Base-by-base conservation (phyloP, 2,797 vertebrate genomes). In the Protosalanx chinensis region DNA sequence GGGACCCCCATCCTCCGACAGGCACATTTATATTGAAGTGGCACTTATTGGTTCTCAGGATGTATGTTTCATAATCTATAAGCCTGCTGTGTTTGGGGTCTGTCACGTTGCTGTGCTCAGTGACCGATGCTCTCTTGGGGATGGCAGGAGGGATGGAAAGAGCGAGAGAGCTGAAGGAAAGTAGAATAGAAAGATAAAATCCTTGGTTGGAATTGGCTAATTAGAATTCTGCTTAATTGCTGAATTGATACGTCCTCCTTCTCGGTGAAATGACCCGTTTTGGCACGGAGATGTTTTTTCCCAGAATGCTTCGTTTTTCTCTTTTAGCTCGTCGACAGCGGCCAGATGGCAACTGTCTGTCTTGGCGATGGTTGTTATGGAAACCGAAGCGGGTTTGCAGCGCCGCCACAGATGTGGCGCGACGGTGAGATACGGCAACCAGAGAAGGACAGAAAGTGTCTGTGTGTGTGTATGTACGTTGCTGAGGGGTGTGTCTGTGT, bases 341-440 rank as follows among this genome's bases (percentile, higher is more conserved):
- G 67, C 62, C 81, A 79, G 76, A 77, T 87, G 67, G 81, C 70
- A 53, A 78, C 76, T 72, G 76, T 77, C 77, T 18, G 51, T 80
- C 82, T 84, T 74, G 68, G 72, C 83, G 81, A 73, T 72, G 77
- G 89, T 90, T 86, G 87, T 83, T 79, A 90, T 90, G 88, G 89
- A 89, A 88, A 91, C 88, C 61, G 72, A 61, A 84, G 68, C 58
- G 23, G 59, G 67, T 80, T 27, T 35, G 64, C 67, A 4, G 58
- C 60, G 76, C 81, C 66, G 78, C 76, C 86, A 90, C 87, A 89
- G 87, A 88, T 89, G 88, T 73, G 78, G 81, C 79, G 49, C 13
- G 59, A 84, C 82, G 75, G 53, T 46, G 46, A 63, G 51, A 51
- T 86, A 84, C 46, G 77, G 81, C 63, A 70, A 86, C 74, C 82